Conservation (phyloP, 2,113 vertebrate genomes). For the Platichthys stellatus region DNA sequence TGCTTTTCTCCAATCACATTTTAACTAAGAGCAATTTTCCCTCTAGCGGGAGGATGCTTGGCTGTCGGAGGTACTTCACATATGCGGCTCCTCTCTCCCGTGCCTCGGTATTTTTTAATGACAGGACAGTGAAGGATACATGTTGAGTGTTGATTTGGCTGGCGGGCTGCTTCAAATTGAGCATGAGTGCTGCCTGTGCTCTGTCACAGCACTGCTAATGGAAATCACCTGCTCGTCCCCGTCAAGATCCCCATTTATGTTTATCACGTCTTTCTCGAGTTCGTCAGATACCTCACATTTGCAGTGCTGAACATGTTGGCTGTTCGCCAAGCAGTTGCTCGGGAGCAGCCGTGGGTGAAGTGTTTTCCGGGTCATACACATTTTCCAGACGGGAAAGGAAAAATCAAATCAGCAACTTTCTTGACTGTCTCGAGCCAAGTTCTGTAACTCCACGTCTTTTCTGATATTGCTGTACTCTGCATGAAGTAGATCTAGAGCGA, state of each 20-base stretch:
- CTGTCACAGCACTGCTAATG: constrained; percentile 51
- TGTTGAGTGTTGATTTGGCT: constrained; percentile 69
- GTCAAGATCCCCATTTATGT: constrained; percentile 11
- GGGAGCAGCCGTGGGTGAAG: constrained; percentile 19
- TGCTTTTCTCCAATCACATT: constrained; percentile 50
- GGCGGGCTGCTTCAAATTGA: constrained; percentile 59
- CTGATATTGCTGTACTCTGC: background rate
- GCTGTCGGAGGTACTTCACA: constrained; percentile 57
- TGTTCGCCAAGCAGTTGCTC: constrained; percentile 20
- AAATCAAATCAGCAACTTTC: background rate
- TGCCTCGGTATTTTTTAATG: constrained; percentile 38
- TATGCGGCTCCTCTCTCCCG: constrained; percentile 47
- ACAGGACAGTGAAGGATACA: constrained; percentile 56
- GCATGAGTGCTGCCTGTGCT: constrained; percentile 61
- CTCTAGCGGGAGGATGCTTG: constrained; percentile 46
- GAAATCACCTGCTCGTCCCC: constrained; percentile 39
- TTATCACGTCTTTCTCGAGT: background rate
- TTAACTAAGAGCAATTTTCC: constrained; percentile 50
- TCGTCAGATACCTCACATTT: constrained; percentile 14
- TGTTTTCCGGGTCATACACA: constrained; percentile 13
- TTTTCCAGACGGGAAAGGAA: constrained; percentile 18
- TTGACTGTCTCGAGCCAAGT: background rate
- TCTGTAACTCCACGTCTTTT: background rate
- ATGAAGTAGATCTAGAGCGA: background rate
- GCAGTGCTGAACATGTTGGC: background rate